phyloP scores from a whole-genome alignment of 2,113 vertebrate species.

The Leptobrachium leishanense region DNA sequence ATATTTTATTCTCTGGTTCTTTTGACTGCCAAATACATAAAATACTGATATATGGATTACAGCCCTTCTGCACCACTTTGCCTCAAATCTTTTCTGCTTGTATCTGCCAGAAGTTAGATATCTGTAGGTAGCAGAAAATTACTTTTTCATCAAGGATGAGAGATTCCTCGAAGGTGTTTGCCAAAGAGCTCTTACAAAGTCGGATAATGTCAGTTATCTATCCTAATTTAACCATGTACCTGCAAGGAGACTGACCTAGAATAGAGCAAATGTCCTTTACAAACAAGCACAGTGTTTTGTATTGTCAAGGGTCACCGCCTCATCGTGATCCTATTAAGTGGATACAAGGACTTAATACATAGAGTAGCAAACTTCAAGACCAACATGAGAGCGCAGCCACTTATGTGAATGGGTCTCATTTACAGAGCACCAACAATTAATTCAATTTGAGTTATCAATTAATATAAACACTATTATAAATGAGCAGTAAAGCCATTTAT shows the following conservation, averaged over 20 bases:
- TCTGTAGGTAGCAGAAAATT: not conserved
- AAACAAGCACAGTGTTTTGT: not conserved
- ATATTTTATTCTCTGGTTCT: not conserved
- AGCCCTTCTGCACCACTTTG: not conserved
- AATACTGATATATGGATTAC: not conserved
- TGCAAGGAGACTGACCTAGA: not conserved
- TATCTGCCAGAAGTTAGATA: not conserved
- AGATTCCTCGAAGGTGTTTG: constrained; percentile 1
- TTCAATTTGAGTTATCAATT: too few relatives aligned
- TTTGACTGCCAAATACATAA: not conserved
- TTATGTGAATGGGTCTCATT: too few relatives aligned
- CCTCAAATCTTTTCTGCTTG: not conserved
- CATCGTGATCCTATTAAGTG: not conserved
- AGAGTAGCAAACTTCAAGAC: not conserved
- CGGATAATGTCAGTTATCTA: not conserved
- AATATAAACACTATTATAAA: too few relatives aligned
- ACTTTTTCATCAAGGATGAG: constrained; percentile 4
- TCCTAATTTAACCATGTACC: not conserved
- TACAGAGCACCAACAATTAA: too few relatives aligned
- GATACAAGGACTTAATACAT: not conserved
- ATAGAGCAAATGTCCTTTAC: not conserved
- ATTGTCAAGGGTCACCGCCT: not conserved
- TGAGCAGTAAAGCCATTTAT: too few relatives aligned
- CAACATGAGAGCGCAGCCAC: too few relatives aligned
- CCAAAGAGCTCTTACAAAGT: not conserved